These are phyloP conservation scores for Drosophila robusta DNA, from an alignment of 2,888 invertebrate genomes.

Conservation along the genomic window DNA sequence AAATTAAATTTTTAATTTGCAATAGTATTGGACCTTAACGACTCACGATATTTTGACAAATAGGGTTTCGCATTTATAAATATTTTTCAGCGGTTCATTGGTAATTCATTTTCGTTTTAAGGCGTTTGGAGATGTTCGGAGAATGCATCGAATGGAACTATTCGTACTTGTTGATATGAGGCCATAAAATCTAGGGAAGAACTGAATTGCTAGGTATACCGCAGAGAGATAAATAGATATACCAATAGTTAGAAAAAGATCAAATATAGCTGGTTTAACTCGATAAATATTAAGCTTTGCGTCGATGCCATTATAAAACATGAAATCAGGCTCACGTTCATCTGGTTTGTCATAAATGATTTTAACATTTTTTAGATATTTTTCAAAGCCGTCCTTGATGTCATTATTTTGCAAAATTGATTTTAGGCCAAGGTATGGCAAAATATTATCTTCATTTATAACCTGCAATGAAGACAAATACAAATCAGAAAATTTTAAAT, in stretches of 20 bases:
- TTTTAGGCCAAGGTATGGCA: slow-evolving; percentile 91
- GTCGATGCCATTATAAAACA: slow-evolving; percentile 93
- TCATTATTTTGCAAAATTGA: slow-evolving; percentile 89
- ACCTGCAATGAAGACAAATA: slow-evolving; percentile 86
- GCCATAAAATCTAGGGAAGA: slow-evolving; percentile 89
- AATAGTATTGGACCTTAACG: slow-evolving; percentile 36
- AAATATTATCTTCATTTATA: slow-evolving; percentile 90
- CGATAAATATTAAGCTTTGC: slow-evolving; percentile 95
- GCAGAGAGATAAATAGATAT: slow-evolving; percentile 93
- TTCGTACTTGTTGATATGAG: slow-evolving; percentile 85
- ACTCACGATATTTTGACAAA: slow-evolving; percentile 20
- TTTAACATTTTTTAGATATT: slow-evolving; percentile 92
- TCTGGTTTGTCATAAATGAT: slow-evolving; percentile 90
- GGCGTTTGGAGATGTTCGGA: slow-evolving; percentile 24
- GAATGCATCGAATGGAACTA: slow-evolving; percentile 11
- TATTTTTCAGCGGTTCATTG: slow-evolving; percentile 14
- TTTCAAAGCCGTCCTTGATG: slow-evolving; percentile 90
- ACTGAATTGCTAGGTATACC: slow-evolving; percentile 92
- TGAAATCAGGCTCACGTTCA: slow-evolving; percentile 96
- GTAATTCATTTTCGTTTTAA: slow-evolving; percentile 44
- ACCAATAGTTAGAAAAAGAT: slow-evolving; percentile 94
- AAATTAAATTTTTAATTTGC: slow-evolving; percentile 38
- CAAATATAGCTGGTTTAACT: slow-evolving; percentile 99
- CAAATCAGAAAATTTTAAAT: neutral
- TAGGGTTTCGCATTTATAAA: slow-evolving; percentile 26